A percentile compares a stretch with the other conserved stretches of the same genome.
phyloP scores from a whole-genome alignment of 2,888 invertebrate species.

The Athetis lepigone region DNA sequence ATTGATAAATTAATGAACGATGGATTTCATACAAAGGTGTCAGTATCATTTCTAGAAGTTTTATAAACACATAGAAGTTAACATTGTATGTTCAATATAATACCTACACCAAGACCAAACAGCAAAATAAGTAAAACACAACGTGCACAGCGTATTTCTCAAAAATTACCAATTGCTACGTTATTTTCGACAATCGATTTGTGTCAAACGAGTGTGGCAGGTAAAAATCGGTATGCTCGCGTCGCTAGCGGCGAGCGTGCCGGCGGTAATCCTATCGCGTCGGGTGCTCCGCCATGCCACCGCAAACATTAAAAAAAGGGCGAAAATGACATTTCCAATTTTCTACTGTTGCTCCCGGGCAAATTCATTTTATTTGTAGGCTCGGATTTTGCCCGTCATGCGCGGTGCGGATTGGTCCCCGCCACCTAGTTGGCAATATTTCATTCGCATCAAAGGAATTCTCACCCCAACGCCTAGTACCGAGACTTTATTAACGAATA shows the following conservation, averaged over 20 bases:
- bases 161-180: conserved; percentile 80
- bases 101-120: conserved; percentile 15
- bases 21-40: no score
- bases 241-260: conserved; percentile 74
- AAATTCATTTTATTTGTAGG: conserved; percentile 89
- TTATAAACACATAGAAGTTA: no score
- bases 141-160: conserved; percentile 60
- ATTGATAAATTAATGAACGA: no score
- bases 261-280: conserved; percentile 83
- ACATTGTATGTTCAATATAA: no score
- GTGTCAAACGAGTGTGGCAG: conserved; percentile 80
- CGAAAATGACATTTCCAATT: conserved; percentile 91
- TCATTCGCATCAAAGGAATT: conserved; percentile 87
- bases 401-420: conserved; percentile 75
- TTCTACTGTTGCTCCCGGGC: conserved; percentile 89
- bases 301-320: conserved; percentile 90
- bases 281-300: conserved; percentile 75
- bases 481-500: conserved; percentile 85
- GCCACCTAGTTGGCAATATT: conserved; percentile 83
- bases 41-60: no score
- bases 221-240: conserved; percentile 74
- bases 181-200: conserved; percentile 80
- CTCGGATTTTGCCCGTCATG: conserved; percentile 85
- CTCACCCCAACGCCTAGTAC: conserved; percentile 67
- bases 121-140: conserved; percentile 29